Evolutionary conservation across 2,797 vertebrate genomes (phyloP).

Genomic region (Pangasius djambal): DNA sequence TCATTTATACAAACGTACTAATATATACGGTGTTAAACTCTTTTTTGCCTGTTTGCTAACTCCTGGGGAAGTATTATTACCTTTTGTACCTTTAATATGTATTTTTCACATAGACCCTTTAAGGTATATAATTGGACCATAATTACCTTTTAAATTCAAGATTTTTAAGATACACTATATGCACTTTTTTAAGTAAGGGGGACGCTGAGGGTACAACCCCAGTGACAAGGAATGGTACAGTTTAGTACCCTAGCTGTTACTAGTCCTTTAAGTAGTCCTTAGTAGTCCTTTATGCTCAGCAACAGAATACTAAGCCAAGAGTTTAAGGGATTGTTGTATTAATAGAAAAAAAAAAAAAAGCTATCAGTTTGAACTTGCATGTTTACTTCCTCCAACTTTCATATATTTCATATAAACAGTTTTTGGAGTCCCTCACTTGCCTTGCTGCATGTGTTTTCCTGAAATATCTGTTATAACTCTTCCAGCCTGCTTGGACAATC

Average conservation of each 20-base stretch:
- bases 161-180: not conserved
- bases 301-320: not conserved
- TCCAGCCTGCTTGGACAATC: not conserved
- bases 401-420: not conserved
- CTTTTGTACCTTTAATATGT: not conserved
- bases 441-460: not conserved
- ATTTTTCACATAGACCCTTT: not conserved
- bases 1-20: not conserved
- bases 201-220: not conserved
- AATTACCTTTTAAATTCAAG: not conserved
- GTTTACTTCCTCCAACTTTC: not conserved
- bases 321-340: not conserved
- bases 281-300: not conserved
- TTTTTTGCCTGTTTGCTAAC: not conserved
- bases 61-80: not conserved
- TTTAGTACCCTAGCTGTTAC: not conserved
- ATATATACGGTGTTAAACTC: not conserved
- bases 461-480: not conserved
- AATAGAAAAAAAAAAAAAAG: not conserved
- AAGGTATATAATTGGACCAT: not conserved
- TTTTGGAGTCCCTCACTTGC: not conserved
- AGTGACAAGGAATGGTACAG: not conserved
- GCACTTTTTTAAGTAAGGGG: not conserved
- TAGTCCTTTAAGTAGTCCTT: not conserved
- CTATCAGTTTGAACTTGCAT: not conserved